A percentile compares a stretch with the other conserved stretches of the same genome.
These are phyloP conservation scores for Agrochola litura DNA, from an alignment of 2,888 invertebrate genomes.

Conservation along the genomic window DNA sequence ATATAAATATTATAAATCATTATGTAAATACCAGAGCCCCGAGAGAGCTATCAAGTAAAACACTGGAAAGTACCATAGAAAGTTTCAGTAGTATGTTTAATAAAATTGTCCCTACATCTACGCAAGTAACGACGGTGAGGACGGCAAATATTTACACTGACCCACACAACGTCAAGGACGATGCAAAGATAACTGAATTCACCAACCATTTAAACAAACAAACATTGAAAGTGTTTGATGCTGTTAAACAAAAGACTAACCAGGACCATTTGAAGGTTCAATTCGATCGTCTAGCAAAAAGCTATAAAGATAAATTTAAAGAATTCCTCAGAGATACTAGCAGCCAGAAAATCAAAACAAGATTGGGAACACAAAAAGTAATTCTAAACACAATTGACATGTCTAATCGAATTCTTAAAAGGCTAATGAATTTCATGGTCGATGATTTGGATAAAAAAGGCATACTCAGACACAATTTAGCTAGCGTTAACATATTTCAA, in stretches of 20 bases:
- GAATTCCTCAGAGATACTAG: slow-evolving; percentile 71
- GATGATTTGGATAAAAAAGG: slow-evolving; percentile 62
- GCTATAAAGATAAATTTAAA: slow-evolving; percentile 73
- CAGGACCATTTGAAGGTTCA: slow-evolving; percentile 60
- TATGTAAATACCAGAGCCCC: not conserved
- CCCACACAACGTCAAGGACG: slow-evolving; percentile 66
- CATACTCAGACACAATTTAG: slow-evolving; percentile 45
- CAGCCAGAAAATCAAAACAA: slow-evolving; percentile 73
- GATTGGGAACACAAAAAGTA: slow-evolving; percentile 75
- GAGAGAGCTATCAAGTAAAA: not conserved
- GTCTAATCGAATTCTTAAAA: slow-evolving; percentile 71
- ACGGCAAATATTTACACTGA: slow-evolving; percentile 10
- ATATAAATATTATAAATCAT: slow-evolving; percentile 2
- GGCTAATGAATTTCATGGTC: slow-evolving; percentile 71
- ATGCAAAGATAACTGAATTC: slow-evolving; percentile 70
- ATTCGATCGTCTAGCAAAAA: slow-evolving; percentile 64
- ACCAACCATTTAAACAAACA: slow-evolving; percentile 72
- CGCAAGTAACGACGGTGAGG: slow-evolving; percentile 20
- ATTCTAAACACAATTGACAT: slow-evolving; percentile 77
- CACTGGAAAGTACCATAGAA: no score
- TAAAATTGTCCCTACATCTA: no score
- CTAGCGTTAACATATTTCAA: slow-evolving; percentile 50
- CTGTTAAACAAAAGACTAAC: slow-evolving; percentile 63
- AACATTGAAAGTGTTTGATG: slow-evolving; percentile 72
- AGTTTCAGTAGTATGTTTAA: no score